A percentile compares a stretch with the other conserved stretches of the same genome.
phyloP scores from a whole-genome alignment of 2,888 invertebrate genomes.

The Orthosia incerta region DNA sequence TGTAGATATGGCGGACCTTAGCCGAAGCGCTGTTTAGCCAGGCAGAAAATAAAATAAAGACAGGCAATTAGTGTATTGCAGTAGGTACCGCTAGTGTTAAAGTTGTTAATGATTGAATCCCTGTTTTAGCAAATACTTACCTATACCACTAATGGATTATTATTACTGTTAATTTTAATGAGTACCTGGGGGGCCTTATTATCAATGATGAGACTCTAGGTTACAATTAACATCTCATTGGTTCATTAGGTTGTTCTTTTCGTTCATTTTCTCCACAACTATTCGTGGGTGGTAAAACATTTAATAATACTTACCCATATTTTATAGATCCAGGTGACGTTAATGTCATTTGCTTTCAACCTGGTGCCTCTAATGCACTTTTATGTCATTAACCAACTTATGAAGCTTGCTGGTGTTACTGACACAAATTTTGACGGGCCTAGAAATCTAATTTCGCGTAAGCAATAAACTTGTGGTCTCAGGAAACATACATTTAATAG shows the following conservation, averaged over 20 bases:
- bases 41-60: background rate
- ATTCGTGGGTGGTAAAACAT: slow-evolving; percentile 7
- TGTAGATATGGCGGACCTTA: background rate
- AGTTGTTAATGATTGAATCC: background rate
- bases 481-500: slow-evolving; percentile 1
- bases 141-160: too few species aligned
- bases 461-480: background rate
- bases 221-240: background rate
- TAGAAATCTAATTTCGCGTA: slow-evolving; percentile 9
- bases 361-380: slow-evolving; percentile 28
- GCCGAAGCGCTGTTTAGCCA: too few species aligned
- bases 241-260: background rate
- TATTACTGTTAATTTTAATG: too few species aligned
- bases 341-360: slow-evolving; percentile 24
- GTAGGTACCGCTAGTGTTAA: too few species aligned
- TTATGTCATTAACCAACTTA: slow-evolving; percentile 37
- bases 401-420: background rate
- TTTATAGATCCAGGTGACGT: slow-evolving; percentile 27
- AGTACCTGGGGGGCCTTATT: too few species aligned
- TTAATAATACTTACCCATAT: slow-evolving; percentile 18
- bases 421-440: slow-evolving; percentile 26
- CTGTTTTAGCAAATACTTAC: background rate
- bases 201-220: background rate
- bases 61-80: background rate
- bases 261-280: background rate